Evolutionary conservation across 2,113 vertebrate genomes (phyloP).

Genomic region (Alligator sinensis): DNA sequence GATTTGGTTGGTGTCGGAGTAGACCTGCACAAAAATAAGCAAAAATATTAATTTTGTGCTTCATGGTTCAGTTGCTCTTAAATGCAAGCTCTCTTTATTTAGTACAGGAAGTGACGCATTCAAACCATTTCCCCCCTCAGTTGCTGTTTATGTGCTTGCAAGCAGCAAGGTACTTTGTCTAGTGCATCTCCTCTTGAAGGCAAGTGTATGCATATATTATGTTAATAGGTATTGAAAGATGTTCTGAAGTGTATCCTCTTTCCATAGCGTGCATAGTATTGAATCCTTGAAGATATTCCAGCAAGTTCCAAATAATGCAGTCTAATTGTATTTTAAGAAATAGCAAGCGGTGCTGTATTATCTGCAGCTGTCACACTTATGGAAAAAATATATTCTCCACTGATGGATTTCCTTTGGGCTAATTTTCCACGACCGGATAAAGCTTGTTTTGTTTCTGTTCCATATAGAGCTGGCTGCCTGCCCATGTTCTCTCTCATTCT

Average conservation of each 20-base stretch:
- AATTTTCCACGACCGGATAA: neutral
- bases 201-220: accelerated
- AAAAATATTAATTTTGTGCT: neutral
- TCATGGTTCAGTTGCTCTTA: neutral
- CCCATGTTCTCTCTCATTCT: accelerated
- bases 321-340: neutral
- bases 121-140: neutral
- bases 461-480: neutral
- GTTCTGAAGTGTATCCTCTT: neutral
- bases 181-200: neutral
- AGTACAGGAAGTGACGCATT: neutral
- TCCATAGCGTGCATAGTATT: neutral
- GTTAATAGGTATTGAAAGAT: neutral
- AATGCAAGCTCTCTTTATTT: neutral
- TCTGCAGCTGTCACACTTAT: neutral
- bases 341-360: accelerated
- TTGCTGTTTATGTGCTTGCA: neutral
- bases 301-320: neutral
- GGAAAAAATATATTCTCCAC: neutral
- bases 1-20: neutral
- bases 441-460: constrained; percentile 24
- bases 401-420: neutral
- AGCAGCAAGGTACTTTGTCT: neutral
- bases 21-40: neutral
- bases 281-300: neutral